phyloP scores from a whole-genome alignment of 1,140 invertebrate genomes.

The Zaprionus davidi region DNA sequence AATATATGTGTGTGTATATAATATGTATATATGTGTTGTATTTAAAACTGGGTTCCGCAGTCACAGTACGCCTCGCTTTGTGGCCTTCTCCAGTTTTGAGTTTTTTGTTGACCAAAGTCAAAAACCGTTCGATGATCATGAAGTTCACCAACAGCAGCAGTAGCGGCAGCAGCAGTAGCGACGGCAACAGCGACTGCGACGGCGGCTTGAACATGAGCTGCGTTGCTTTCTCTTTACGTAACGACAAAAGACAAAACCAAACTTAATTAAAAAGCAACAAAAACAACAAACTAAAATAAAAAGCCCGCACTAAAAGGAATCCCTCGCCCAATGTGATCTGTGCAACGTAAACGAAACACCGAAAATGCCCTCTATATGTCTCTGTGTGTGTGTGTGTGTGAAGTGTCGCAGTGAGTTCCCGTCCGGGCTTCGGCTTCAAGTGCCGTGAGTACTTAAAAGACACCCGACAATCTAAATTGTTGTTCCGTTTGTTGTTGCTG shows the following conservation, averaged over 20 bases:
- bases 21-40: slow-evolving; percentile 16
- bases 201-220: slow-evolving; percentile 4
- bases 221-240: slow-evolving; percentile 80
- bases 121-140: slow-evolving; percentile 81
- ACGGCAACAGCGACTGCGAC: slow-evolving; percentile 23
- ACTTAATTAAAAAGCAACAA: slow-evolving; percentile 75
- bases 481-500: slow-evolving; percentile 31
- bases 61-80: slow-evolving; percentile 25
- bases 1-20: not conserved
- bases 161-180: slow-evolving; percentile 12
- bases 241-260: slow-evolving; percentile 69
- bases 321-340: slow-evolving; percentile 24
- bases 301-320: slow-evolving; percentile 62
- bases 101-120: slow-evolving; percentile 75
- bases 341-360: slow-evolving; percentile 34
- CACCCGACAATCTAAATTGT: slow-evolving; percentile 38
- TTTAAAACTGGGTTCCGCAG: slow-evolving; percentile 54
- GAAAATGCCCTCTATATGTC: slow-evolving; percentile 8
- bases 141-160: slow-evolving; percentile 59
- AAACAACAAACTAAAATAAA: slow-evolving; percentile 57
- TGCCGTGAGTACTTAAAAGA: slow-evolving; percentile 42
- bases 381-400: not conserved
- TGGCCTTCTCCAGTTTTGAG: slow-evolving; percentile 42
- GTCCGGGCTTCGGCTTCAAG: not conserved
- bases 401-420: slow-evolving; percentile 24